Evolutionary conservation across 2,113 vertebrate genomes (phyloP).

Genomic region (Paramormyrops kingsleyae): DNA sequence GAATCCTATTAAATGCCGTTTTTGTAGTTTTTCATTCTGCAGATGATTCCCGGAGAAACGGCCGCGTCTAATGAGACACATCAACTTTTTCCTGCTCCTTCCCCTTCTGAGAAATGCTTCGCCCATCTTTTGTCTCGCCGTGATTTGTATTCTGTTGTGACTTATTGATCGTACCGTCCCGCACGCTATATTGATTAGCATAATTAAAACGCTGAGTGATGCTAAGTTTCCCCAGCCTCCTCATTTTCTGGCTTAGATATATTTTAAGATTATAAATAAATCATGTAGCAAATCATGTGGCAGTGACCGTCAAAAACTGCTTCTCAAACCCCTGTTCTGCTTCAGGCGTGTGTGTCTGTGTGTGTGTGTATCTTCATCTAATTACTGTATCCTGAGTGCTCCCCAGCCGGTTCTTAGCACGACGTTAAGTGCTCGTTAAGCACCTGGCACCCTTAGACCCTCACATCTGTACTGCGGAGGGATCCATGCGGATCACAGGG

Average conservation of each 20-base stretch:
- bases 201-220: slow-evolving; percentile 20
- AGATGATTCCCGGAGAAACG: neutral
- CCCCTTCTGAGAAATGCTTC: neutral
- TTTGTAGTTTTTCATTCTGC: neutral
- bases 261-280: slow-evolving; percentile 23
- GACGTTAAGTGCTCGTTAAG: neutral
- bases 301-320: neutral
- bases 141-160: slow-evolving; percentile 11
- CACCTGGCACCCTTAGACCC: neutral
- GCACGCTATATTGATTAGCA: slow-evolving; percentile 9
- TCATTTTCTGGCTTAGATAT: slow-evolving; percentile 16
- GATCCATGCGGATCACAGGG: neutral
- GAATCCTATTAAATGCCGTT: neutral
- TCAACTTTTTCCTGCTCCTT: neutral
- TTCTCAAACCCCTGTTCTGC: neutral
- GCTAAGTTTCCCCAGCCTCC: neutral
- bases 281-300: neutral
- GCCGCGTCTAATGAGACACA: neutral
- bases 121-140: neutral
- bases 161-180: slow-evolving; percentile 10
- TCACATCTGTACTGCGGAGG: neutral
- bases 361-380: neutral
- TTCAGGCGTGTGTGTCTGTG: neutral
- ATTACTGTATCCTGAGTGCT: neutral
- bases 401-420: neutral